A percentile compares a stretch with the other conserved stretches of the same genome.
phyloP scores from a whole-genome alignment of 2,797 vertebrate genomes.

The Aotus griseimembra region DNA sequence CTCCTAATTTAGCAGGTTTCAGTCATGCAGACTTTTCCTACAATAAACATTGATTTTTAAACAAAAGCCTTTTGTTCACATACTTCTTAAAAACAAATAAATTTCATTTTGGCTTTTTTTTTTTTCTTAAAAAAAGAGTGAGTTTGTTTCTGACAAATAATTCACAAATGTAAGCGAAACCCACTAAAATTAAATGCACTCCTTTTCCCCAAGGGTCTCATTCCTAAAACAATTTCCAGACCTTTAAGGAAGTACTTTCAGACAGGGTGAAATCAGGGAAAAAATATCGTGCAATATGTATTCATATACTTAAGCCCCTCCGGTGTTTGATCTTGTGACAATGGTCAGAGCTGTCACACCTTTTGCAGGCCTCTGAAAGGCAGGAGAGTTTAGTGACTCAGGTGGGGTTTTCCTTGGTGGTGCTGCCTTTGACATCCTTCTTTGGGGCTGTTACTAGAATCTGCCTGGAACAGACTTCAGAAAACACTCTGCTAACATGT shows the following conservation, averaged over 20 bases:
- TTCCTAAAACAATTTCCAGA: conserved; percentile 44
- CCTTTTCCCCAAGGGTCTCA: background rate
- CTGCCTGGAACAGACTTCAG: background rate
- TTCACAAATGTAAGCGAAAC: conserved; percentile 53
- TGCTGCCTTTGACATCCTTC: background rate
- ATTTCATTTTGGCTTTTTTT: conserved; percentile 31
- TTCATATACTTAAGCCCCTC: background rate
- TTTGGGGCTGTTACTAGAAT: background rate
- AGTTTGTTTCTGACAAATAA: conserved; percentile 60
- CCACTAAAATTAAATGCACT: background rate
- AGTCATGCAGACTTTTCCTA: conserved; percentile 37
- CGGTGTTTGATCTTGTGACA: background rate
- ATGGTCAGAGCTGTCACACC: background rate
- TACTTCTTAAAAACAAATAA: background rate
- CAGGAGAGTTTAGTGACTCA: background rate
- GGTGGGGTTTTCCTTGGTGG: background rate
- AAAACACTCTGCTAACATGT: background rate
- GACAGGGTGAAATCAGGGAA: background rate
- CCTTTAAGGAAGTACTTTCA: conserved; percentile 31
- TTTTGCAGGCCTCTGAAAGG: background rate
- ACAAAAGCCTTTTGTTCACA: conserved; percentile 52
- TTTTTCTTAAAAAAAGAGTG: background rate
- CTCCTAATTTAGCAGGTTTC: conserved; percentile 19
- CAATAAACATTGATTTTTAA: conserved; percentile 66
- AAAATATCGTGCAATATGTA: background rate